Percentiles rank a stretch among this genome's conserved stretches.
phyloP scores from a whole-genome alignment of 2,888 invertebrate genomes.

The Philaethria dido region DNA sequence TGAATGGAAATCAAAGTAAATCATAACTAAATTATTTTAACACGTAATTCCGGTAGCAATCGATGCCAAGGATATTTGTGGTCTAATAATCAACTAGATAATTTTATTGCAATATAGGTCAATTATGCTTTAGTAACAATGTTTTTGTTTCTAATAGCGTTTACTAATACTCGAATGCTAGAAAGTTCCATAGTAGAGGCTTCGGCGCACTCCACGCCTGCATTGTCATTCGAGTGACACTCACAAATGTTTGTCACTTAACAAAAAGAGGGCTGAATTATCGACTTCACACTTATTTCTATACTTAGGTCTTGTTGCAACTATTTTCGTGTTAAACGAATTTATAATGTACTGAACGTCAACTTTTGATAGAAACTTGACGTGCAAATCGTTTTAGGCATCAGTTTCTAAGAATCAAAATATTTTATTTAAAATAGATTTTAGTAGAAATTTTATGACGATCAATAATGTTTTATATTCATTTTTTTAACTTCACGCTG shows the following conservation, averaged over 20 bases:
- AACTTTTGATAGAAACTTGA: no score
- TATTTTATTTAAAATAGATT: background rate
- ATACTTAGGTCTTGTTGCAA: conserved; percentile 38
- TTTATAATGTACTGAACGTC: background rate
- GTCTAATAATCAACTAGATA: conserved; percentile 41
- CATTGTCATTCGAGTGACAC: conserved; percentile 71
- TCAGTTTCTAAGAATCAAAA: background rate
- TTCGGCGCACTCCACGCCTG: conserved; percentile 53
- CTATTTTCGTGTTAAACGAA: conserved; percentile 23
- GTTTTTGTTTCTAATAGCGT: conserved; percentile 31
- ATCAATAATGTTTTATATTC: no score
- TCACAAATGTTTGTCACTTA: conserved; percentile 73
- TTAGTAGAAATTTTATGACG: background rate
- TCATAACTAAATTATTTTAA: conserved; percentile 19
- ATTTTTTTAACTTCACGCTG: no score
- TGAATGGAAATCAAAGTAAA: background rate
- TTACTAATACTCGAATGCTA: conserved; percentile 38
- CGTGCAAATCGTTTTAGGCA: background rate
- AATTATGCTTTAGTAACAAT: conserved; percentile 33
- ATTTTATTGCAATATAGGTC: conserved; percentile 34
- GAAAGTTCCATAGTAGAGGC: conserved; percentile 43
- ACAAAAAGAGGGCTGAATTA: conserved; percentile 55
- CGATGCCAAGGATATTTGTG: conserved; percentile 47
- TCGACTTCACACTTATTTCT: conserved; percentile 47
- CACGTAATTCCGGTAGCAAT: conserved; percentile 38